phyloP scores from a whole-genome alignment of 1,140 invertebrate genomes.

The Papilio xuthus region DNA sequence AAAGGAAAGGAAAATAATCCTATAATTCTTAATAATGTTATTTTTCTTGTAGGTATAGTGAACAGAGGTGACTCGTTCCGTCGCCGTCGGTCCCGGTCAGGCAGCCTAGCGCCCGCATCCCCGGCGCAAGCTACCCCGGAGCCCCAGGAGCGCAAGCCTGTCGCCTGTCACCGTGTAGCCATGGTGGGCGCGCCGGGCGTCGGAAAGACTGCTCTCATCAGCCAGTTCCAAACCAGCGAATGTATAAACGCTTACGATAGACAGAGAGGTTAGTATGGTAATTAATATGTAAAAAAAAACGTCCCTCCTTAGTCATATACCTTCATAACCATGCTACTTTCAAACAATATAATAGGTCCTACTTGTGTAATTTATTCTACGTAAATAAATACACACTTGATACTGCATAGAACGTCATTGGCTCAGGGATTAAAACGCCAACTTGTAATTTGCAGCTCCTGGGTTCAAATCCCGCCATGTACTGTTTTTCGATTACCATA shows the following conservation, averaged over 20 bases:
- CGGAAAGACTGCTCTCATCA: constrained; percentile 94
- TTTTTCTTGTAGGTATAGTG: constrained; percentile 87
- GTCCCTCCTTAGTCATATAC: no score
- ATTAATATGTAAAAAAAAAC: background rate
- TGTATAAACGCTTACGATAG: constrained; percentile 96
- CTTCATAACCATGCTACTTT: no score
- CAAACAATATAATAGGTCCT: no score
- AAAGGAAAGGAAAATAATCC: background rate
- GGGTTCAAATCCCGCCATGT: no score
- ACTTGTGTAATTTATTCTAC: no score
- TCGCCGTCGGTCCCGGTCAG: constrained; percentile 89
- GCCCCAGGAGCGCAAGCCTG: constrained; percentile 68
- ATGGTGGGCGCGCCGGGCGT: constrained; percentile 93
- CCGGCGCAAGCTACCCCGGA: constrained; percentile 73
- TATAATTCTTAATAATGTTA: background rate
- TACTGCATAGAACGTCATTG: no score
- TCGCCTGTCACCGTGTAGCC: constrained; percentile 88
- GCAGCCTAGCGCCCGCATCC: constrained; percentile 84
- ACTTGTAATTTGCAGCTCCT: no score
- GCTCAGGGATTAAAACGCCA: no score
- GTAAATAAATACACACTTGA: no score
- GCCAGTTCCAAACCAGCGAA: constrained; percentile 97
- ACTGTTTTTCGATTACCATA: no score
- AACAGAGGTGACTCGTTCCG: constrained; percentile 95
- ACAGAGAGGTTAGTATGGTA: constrained; percentile 84